Evolutionary conservation across 2,797 vertebrate genomes (phyloP), one percentile per base, ranked within the genome.

Genomic region (Clangula hyemalis): DNA sequence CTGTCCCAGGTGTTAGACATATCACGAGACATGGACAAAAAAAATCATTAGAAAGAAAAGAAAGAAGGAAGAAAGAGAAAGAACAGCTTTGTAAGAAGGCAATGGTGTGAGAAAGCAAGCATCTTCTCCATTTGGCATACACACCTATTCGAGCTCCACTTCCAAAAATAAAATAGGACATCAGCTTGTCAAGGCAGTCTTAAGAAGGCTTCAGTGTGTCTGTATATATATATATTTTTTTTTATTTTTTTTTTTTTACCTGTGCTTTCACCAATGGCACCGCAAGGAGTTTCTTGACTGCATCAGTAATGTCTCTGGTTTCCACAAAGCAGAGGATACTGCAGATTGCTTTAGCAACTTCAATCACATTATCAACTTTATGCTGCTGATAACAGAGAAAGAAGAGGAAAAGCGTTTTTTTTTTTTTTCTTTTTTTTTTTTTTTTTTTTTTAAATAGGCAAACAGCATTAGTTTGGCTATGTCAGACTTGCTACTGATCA

Each of bases 291-390:
- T 95, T 94, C 58, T 75, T 61, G 62, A 97, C 34, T 36, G 97
- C 96, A 56, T 96, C 92, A 34, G 91, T 96, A 21, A 98, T 94
- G 43, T 94, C 95, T 87, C 91, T 96, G 36, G 96, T 98, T 95
- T 98, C 97, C 90, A 98, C 96, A 51, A 66, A 96, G 5, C 95
- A 88, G 7, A 98, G 96, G 60, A 97, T 24, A 30, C 96, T 85
- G 90, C 98, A 98, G 91, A 98, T 94, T 81, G 95, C 94, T 96
- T 97, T 98, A 54, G 96, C 90, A 60, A 56, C 97, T 80, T 97
- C 96, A 51, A 93, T 81, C 60, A 97, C 80, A 2, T 81, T 61
- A 30, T 85, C 80, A 71, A 95, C 62, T 16, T 74, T 11, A 75
- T 94, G 66, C 97, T 98, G 88, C 24, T 88, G 74, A 60, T 21